These are phyloP conservation scores for Tokudaia tokunoshimensis DNA, from an alignment of 2,797 vertebrate genomes.

Conservation along the genomic window DNA sequence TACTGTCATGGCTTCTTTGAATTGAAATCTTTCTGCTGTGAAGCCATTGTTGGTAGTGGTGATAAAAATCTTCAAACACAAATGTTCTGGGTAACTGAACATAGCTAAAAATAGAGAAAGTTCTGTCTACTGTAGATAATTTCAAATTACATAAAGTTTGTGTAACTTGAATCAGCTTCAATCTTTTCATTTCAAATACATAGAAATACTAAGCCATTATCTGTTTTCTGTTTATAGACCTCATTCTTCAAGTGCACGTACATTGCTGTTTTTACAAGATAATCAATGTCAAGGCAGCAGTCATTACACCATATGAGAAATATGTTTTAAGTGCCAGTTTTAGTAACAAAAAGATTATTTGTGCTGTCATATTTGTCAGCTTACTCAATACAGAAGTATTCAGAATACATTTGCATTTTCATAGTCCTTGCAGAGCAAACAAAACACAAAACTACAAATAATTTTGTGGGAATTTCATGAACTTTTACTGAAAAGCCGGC, in stretches of 20 bases:
- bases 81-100: constrained; percentile 10
- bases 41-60: neutral
- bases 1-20: constrained; percentile 78
- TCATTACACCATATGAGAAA: constrained; percentile 84
- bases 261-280: constrained; percentile 83
- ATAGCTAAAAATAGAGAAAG: constrained; percentile 33
- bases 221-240: constrained; percentile 76
- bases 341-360: constrained; percentile 82
- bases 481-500: constrained; percentile 86
- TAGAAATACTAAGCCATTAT: constrained; percentile 81
- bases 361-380: constrained; percentile 69
- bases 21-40: constrained; percentile 71
- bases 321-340: constrained; percentile 81
- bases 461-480: constrained; percentile 86
- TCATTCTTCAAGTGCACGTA: constrained; percentile 76
- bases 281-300: constrained; percentile 83
- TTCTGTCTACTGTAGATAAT: constrained; percentile 5
- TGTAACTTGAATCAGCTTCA: constrained; percentile 9
- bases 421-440: constrained; percentile 68
- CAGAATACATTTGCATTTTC: constrained; percentile 64
- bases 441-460: constrained; percentile 79
- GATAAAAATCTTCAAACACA: constrained; percentile 36
- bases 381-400: constrained; percentile 68
- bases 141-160: constrained; percentile 3
- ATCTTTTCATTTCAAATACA: constrained; percentile 79